These are phyloP conservation scores for Clunio marinus DNA, from an alignment of 2,888 invertebrate species.

Conservation along the genomic window DNA sequence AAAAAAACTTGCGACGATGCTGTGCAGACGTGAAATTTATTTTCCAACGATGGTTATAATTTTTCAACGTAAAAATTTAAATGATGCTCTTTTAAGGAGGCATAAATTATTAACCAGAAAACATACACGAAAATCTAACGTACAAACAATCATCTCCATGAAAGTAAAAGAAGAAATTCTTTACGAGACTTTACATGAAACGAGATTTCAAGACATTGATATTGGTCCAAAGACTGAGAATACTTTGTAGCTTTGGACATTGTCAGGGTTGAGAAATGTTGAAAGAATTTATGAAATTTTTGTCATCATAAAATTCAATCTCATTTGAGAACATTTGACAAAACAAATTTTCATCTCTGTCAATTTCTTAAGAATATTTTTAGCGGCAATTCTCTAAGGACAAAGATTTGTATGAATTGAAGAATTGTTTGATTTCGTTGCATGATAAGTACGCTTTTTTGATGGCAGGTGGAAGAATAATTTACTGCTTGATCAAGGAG, in stretches of 20 bases:
- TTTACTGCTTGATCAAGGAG: no score
- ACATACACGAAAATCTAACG: conserved; percentile 9
- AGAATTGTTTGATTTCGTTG: not conserved
- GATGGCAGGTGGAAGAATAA: not conserved
- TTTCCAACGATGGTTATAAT: conserved; percentile 37
- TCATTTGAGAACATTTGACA: no score
- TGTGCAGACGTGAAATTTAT: conserved; percentile 34
- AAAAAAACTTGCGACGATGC: not conserved
- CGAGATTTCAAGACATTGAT: no score
- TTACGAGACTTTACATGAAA: no score
- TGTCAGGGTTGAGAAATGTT: no score
- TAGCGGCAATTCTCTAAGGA: not conserved
- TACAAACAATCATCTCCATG: no score
- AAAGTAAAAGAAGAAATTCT: no score
- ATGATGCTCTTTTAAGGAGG: not conserved
- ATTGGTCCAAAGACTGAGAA: no score
- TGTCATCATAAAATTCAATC: no score
- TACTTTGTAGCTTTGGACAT: no score
- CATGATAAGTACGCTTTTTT: not conserved
- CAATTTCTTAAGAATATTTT: not conserved
- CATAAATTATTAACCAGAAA: conserved; percentile 20
- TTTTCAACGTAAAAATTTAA: conserved; percentile 24
- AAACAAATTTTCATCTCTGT: no score
- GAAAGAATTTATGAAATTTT: no score
- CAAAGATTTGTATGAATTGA: not conserved